Evolutionary conservation across 2,113 vertebrate genomes (phyloP).

Genomic region (Anolis carolinensis): DNA sequence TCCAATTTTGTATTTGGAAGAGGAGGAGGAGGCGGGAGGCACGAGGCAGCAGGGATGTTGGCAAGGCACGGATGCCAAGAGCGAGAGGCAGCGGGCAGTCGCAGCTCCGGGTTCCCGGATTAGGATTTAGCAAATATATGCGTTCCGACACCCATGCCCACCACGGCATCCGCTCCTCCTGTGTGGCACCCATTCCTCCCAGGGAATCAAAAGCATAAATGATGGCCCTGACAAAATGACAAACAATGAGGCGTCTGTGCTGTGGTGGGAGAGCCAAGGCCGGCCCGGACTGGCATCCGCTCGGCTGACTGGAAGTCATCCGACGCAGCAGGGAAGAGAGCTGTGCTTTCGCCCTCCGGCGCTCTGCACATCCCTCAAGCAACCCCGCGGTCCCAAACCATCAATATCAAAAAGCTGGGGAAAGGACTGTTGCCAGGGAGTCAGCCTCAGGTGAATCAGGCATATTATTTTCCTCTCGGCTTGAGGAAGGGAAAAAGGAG

Average conservation of each 20-base stretch:
- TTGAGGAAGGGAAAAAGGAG: background rate
- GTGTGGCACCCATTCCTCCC: background rate
- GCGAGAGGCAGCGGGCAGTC: background rate
- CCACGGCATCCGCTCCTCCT: background rate
- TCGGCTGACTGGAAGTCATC: slow-evolving; percentile 53
- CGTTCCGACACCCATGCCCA: too few species aligned
- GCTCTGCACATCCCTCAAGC: background rate
- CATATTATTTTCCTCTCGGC: too few species aligned
- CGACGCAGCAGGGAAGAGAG: slow-evolving; percentile 63
- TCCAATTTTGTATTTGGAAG: background rate
- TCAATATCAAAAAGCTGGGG: background rate
- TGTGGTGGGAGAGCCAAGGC: background rate
- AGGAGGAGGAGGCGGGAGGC: too few species aligned
- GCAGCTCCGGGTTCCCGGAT: too few species aligned
- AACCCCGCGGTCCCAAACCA: background rate
- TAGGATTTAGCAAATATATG: background rate
- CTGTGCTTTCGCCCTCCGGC: background rate
- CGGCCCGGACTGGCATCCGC: slow-evolving; percentile 22
- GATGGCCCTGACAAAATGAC: too few species aligned
- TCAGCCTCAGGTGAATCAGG: background rate
- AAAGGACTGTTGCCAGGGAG: background rate
- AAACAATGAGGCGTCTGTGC: slow-evolving; percentile 14
- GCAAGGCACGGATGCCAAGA: background rate
- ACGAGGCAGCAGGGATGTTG: too few species aligned
- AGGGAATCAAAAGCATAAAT: background rate